Base-by-base conservation (phyloP, 2,888 invertebrate species). In the Serripes groenlandicus region DNA sequence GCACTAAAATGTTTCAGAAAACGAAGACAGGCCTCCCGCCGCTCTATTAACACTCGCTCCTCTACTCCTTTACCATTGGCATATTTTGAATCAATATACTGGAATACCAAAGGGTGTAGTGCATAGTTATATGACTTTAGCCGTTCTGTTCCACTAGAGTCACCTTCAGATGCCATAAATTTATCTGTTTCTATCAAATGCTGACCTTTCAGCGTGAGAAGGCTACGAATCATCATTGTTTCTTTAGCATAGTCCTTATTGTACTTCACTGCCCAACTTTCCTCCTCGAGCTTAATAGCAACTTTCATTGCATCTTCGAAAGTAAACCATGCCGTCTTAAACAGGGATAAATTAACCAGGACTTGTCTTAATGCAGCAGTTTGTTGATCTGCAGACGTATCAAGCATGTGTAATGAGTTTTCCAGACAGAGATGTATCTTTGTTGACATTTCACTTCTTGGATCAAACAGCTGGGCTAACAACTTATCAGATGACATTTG, bases 21-120 rank as follows among this genome's bases (percentile, higher is more conserved):
- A 2, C 42, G 30, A 18, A 66, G 4, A n/a, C 66, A 34, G 5
- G 66, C 66, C 9, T 66, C 23, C n/a, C 42, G 35, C 18, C 37
- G 42, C 7, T 18, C 18, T 7, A 26, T 42, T 21, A 28, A 9
- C 34, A 34, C 26, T n/a, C 7, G 9, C 26, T 28, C 42, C 26
- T 66, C 42, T 1, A 7, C 35, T 28, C 7, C 42, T n/a, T 42
- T 66, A 34, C 34, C 32, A 1, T 56, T 11, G 3, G 18, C 23
- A 42, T 66, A 66, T n/a, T 66, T 66, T 23, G 4, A n/a, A 9
- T 66, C 42, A 26, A 66, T 28, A 35, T 66, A 35, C 18, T 66
- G 18, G 23, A 42, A 66, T 9, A 66, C 28, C 1, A 80, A 37
- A 30, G 80, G 80, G 62, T 80, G 80, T 26, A 80, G 42, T 3